Conservation (phyloP, 30 jellyfish, hydroid and myxozoan species). For the Rhopilema esculentum region DNA sequence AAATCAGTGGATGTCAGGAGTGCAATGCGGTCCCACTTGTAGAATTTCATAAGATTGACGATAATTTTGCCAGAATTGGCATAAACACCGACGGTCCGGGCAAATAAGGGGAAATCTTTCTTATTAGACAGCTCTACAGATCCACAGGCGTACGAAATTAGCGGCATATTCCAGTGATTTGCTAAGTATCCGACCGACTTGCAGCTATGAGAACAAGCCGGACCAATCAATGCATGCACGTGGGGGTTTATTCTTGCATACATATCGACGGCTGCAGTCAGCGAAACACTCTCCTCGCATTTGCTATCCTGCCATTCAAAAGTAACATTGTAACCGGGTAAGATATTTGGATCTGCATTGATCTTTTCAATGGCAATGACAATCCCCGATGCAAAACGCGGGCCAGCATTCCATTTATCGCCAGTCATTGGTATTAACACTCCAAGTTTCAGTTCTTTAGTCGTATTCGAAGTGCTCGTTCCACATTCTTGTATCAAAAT, state of each 20-base stretch:
- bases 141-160: conserved; percentile 88
- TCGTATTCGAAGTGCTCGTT: not conserved
- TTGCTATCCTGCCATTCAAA: conserved; percentile 79
- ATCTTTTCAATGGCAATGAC: conserved; percentile 76
- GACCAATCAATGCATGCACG: conserved; percentile 87
- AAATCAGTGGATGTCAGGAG: conserved; percentile 77
- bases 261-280: conserved; percentile 80
- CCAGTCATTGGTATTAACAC: conserved; percentile 94
- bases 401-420: conserved; percentile 89
- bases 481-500: not conserved
- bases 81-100: conserved; percentile 90
- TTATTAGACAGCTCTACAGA: conserved; percentile 61
- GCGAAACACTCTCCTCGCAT: conserved; percentile 79
- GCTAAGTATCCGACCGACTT: conserved; percentile 78
- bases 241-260: conserved; percentile 26
- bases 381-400: conserved; percentile 87
- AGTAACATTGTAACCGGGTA: conserved; percentile 71
- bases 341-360: conserved; percentile 68
- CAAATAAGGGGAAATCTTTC: conserved; percentile 67
- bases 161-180: conserved; percentile 84
- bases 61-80: conserved; percentile 77
- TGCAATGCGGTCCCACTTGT: conserved; percentile 85
- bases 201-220: conserved; percentile 94
- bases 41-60: conserved; percentile 67
- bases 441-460: conserved; percentile 40